phyloP scores from a whole-genome alignment of 2,888 invertebrate species.

The Entomobrya proxima region DNA sequence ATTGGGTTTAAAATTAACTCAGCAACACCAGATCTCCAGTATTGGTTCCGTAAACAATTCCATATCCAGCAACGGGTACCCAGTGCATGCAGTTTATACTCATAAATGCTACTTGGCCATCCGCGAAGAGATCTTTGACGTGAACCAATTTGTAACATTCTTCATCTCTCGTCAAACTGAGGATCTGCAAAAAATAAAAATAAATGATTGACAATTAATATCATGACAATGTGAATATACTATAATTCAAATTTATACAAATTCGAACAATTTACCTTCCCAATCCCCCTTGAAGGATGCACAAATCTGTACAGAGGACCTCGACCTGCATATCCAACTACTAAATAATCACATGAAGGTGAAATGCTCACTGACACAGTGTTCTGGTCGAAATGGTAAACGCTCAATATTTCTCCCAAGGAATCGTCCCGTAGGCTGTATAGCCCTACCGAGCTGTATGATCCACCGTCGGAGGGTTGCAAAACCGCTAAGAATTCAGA shows the following conservation, averaged over 20 bases:
- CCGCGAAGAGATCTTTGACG: conserved; percentile 74
- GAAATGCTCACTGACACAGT: conserved; percentile 74
- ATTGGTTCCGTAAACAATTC: conserved; percentile 74
- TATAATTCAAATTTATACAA: background rate
- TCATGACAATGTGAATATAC: background rate
- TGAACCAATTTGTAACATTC: conserved; percentile 67
- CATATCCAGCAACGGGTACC: conserved; percentile 74
- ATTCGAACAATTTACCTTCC: conserved; percentile 62
- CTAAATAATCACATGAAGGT: conserved; percentile 74
- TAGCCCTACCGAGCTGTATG: conserved; percentile 73
- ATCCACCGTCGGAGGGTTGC: conserved; percentile 73
- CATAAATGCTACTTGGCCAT: conserved; percentile 72
- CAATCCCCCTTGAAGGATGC: conserved; percentile 73
- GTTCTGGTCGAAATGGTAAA: conserved; percentile 75
- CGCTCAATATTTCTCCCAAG: conserved; percentile 71
- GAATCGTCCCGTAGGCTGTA: conserved; percentile 72
- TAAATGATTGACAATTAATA: background rate
- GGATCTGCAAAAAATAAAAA: conserved; percentile 51
- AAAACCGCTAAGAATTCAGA: conserved; percentile 73
- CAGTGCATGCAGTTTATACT: conserved; percentile 75
- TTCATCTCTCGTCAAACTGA: conserved; percentile 72
- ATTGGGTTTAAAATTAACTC: conserved; percentile 57
- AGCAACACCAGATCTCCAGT: conserved; percentile 74
- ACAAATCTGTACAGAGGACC: conserved; percentile 75
- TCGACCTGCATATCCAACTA: conserved; percentile 74